Evolutionary conservation across 2,888 invertebrate genomes (phyloP), one percentile per base, ranked within the genome.

Genomic region (Dinocampus coccinellae): DNA sequence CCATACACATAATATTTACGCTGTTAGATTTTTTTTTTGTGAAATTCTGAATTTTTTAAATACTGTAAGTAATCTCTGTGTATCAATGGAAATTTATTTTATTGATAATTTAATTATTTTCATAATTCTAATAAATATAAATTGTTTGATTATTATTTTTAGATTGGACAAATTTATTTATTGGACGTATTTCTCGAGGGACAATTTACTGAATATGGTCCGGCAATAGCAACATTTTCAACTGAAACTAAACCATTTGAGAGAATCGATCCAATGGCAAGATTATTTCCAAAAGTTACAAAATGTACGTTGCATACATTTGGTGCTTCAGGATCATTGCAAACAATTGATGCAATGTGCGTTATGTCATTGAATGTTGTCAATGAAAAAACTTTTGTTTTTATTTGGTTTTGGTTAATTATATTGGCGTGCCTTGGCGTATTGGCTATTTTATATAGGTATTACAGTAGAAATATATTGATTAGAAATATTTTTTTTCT

Each of bases 291-390:
- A 0, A 93, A 93, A 84, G 87, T 93, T 24, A 91, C 93, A 13
- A 92, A 92, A 82, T 93, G 93, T 83, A 89, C 89, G 78, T 89
- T 91, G 72, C 87, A 89, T 66, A 89, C 84, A 75, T 92, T 89
- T 72, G 93, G 93, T 2, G 89, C 91, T 0, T 89, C 91, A 0
- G 93, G 93, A 3, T 85, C 88, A 3, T 76, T 90, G 0, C 90
- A 92, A 79, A 81, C 86, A 0, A 88, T 89, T 74, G 93, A 93
- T 80, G 90, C 91, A 0, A 88, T 95, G 0, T 95, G 95, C 79
- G 89, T 95, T n/a, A 88, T 95, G 13, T 93, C 95, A 0, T 81
- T 95, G 9, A 95, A 95, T 81, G 92, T 94, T 76, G 90, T 95
- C 55, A 94, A 95, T 82, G 94, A 95, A 82, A 95, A 95, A 84